A percentile compares a stretch with the other conserved stretches of the same genome.
Conservation (phyloP, 2,888 invertebrate species). For the Phalangium opilio region DNA sequence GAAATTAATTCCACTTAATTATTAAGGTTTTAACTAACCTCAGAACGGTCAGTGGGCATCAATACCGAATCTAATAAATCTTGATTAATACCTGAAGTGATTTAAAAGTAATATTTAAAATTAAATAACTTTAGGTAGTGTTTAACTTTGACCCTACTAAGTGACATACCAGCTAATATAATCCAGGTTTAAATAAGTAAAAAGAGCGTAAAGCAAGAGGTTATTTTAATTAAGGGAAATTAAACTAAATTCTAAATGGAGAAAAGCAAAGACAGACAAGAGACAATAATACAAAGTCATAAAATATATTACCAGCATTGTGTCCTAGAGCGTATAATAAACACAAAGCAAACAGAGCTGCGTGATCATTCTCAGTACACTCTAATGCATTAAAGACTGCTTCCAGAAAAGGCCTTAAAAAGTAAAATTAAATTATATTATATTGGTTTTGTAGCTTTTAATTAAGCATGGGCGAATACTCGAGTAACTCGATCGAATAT, state of each 20-base stretch:
- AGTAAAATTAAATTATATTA: no score
- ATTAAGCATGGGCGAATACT: no score
- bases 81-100: constrained; percentile 55
- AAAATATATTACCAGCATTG: constrained; percentile 59
- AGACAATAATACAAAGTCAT: no score
- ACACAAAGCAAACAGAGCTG: constrained; percentile 76
- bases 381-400: constrained; percentile 73
- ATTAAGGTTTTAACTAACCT: constrained; percentile 23
- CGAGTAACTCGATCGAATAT: no score
- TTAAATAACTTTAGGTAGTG: not conserved
- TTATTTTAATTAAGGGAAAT: constrained; percentile 6
- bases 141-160: constrained; percentile 6
- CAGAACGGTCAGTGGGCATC: constrained; percentile 42
- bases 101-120: constrained; percentile 1
- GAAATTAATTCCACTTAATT: no score
- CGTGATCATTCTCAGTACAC: constrained; percentile 87
- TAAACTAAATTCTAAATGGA: constrained; percentile 1
- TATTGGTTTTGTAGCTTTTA: no score
- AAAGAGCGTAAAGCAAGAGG: not conserved
- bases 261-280: constrained; percentile 6
- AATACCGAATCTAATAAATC: constrained; percentile 64
- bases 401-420: constrained; percentile 78
- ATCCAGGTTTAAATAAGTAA: constrained; percentile 3
- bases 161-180: constrained; percentile 10
- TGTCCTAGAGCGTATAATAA: constrained; percentile 82